Percentiles rank a stretch among this genome's conserved stretches.
These are phyloP conservation scores for Aviceda subcristata DNA, from an alignment of 2,113 vertebrate species.

Conservation along the genomic window DNA sequence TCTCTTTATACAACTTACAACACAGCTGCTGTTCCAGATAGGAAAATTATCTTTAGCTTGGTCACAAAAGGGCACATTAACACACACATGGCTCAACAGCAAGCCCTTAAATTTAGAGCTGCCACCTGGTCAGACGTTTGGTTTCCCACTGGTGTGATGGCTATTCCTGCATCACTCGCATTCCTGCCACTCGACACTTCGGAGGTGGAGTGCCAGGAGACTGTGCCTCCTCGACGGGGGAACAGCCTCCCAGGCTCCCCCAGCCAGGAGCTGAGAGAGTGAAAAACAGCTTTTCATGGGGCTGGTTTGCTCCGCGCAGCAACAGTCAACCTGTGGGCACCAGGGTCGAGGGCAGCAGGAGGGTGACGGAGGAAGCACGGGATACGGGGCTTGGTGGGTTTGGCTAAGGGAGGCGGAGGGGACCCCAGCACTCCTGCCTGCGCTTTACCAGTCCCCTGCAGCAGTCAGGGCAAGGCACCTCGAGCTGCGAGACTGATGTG, in stretches of 20 bases:
- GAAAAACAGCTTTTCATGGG: not conserved
- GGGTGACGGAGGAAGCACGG: not conserved
- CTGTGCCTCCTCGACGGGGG: not conserved
- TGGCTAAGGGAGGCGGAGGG: fast-evolving
- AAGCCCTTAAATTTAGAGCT: conserved; percentile 41
- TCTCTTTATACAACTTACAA: not conserved
- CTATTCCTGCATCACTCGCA: not conserved
- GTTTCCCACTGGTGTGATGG: not conserved
- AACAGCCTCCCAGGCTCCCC: not conserved
- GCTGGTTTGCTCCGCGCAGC: not conserved
- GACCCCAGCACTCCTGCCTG: fast-evolving
- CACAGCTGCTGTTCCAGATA: not conserved
- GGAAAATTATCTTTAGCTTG: conserved; percentile 22
- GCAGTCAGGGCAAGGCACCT: not conserved
- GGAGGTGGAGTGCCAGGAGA: not conserved
- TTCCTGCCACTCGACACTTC: not conserved
- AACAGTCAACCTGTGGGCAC: not conserved
- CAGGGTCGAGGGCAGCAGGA: fast-evolving
- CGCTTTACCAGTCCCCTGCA: fast-evolving
- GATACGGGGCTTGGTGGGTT: fast-evolving
- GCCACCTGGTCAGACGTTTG: not conserved
- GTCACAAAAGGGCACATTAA: conserved; percentile 27
- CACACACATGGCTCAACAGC: not conserved
- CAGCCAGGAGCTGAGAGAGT: not conserved
- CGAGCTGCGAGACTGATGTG: fast-evolving